Evolutionary conservation across 2,113 vertebrate genomes (phyloP).

Genomic region (Neolamprologus hecqui): DNA sequence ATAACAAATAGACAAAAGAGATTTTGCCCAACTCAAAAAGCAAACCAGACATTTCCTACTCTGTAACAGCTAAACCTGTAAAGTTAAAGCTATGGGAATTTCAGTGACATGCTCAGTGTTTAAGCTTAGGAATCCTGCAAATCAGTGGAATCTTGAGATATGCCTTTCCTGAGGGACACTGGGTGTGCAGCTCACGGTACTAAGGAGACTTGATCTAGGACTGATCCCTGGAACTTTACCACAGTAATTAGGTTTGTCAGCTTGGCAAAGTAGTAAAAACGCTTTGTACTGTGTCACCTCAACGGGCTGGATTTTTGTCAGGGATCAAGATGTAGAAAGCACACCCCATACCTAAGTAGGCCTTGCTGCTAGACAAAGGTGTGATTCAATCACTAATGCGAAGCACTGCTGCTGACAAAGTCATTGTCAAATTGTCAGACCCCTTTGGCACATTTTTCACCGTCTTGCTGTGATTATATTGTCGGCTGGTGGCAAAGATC

Average conservation of each 20-base stretch:
- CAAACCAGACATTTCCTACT: not conserved
- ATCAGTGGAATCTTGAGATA: slow-evolving; percentile 15
- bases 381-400: slow-evolving; percentile 19
- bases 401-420: slow-evolving; percentile 33
- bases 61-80: not conserved
- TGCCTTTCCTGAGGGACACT: slow-evolving; percentile 33
- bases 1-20: not conserved
- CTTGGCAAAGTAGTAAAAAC: slow-evolving; percentile 53
- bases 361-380: slow-evolving; percentile 37
- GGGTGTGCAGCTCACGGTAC: slow-evolving; percentile 18
- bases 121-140: slow-evolving; percentile 27
- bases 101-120: slow-evolving; percentile 12
- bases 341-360: slow-evolving; percentile 20
- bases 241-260: slow-evolving; percentile 59
- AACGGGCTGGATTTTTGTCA: slow-evolving; percentile 54
- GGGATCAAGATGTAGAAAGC: slow-evolving; percentile 47
- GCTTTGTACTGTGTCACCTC: slow-evolving; percentile 61
- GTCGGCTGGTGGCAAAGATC: slow-evolving; percentile 25
- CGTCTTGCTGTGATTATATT: slow-evolving; percentile 21
- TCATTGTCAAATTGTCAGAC: slow-evolving; percentile 57
- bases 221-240: slow-evolving; percentile 52
- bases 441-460: slow-evolving; percentile 43
- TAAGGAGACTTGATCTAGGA: slow-evolving; percentile 56
- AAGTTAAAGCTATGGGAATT: slow-evolving; percentile 4
- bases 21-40: slow-evolving; percentile 1